Evolutionary conservation across 2,888 invertebrate genomes (phyloP).

Genomic region (Drosophila flavopinicola): DNA sequence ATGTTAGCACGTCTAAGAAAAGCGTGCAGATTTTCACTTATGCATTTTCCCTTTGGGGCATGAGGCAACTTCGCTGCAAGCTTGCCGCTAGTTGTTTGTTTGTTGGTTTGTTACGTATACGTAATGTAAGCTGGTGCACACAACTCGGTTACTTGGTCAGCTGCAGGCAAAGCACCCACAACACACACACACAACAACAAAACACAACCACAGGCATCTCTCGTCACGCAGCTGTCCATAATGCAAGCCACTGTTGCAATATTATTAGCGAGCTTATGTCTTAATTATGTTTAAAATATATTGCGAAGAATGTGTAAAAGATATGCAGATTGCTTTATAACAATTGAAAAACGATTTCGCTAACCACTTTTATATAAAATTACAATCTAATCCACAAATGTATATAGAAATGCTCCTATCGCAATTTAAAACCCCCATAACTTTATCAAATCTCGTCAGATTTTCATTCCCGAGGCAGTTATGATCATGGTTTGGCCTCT

Average conservation of each 20-base stretch:
- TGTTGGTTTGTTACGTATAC: slow-evolving; percentile 37
- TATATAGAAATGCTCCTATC: too few relatives aligned
- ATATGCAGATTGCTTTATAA: slow-evolving; percentile 4
- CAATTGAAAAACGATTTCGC: background rate
- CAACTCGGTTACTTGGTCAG: slow-evolving; percentile 67
- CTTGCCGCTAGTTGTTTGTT: background rate
- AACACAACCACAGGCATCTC: slow-evolving; percentile 42
- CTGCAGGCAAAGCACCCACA: slow-evolving; percentile 43
- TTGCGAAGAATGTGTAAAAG: slow-evolving; percentile 12
- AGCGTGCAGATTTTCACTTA: slow-evolving; percentile 71
- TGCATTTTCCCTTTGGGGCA: slow-evolving; percentile 50
- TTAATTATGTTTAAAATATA: slow-evolving; percentile 16
- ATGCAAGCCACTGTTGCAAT: slow-evolving; percentile 39
- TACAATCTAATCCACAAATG: too few relatives aligned
- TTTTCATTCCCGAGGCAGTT: too few relatives aligned
- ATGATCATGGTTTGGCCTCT: too few relatives aligned
- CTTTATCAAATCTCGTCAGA: too few relatives aligned
- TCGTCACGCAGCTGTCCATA: slow-evolving; percentile 53
- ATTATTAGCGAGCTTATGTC: slow-evolving; percentile 20
- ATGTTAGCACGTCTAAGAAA: slow-evolving; percentile 47
- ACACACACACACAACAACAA: slow-evolving; percentile 1
- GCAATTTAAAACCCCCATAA: too few relatives aligned
- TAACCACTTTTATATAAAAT: too few relatives aligned
- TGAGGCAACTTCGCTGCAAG: slow-evolving; percentile 36
- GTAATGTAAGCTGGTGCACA: slow-evolving; percentile 63